These are phyloP conservation scores for Gorsachius goisagi DNA, from an alignment of 2,113 vertebrate species.

Conservation along the genomic window DNA sequence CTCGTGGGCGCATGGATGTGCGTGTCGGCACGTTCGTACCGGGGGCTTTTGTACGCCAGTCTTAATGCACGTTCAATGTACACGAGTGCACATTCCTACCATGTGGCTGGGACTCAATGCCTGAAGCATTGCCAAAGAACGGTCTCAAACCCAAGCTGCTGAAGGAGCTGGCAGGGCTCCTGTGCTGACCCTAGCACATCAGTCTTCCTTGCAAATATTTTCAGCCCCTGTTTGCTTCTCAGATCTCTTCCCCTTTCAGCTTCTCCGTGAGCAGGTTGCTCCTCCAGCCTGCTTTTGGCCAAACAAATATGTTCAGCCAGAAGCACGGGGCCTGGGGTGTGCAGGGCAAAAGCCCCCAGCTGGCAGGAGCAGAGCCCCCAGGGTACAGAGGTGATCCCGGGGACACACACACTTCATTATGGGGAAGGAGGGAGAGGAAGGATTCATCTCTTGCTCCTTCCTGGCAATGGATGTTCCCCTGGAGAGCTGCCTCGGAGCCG, in stretches of 20 bases:
- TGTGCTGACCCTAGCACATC: background rate
- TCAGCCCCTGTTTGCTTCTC: background rate
- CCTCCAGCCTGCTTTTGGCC: background rate
- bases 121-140: background rate
- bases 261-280: fast-evolving
- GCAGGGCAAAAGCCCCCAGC: too few relatives aligned
- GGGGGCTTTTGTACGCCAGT: background rate
- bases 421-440: background rate
- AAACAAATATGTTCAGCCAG: background rate
- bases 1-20: background rate
- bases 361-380: background rate
- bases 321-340: background rate
- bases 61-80: fast-evolving
- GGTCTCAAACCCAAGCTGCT: too few relatives aligned
- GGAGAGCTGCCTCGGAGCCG: background rate
- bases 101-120: fast-evolving
- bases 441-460: background rate
- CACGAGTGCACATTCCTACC: fast-evolving
- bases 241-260: background rate
- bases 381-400: background rate
- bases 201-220: background rate
- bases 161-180: background rate
- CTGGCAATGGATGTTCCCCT: background rate
- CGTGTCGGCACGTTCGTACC: fast-evolving
- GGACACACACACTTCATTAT: too few relatives aligned